Evolutionary conservation across 2,888 invertebrate species (phyloP).

Genomic region (Odontocerum albicorne): DNA sequence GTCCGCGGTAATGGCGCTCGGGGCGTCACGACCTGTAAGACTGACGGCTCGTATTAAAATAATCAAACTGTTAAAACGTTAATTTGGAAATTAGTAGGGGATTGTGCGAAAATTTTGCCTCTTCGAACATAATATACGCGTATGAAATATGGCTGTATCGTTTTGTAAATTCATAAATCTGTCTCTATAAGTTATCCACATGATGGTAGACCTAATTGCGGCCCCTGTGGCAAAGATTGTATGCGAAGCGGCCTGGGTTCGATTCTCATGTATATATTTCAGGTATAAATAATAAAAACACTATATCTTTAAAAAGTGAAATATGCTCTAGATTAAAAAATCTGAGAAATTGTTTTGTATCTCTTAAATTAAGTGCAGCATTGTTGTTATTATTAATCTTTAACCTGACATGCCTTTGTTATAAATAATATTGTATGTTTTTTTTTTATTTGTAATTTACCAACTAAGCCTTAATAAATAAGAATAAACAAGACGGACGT

Average conservation of each 20-base stretch:
- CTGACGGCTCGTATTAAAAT: constrained; percentile 33
- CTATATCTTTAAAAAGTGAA: too few species aligned
- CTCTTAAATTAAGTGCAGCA: too few species aligned
- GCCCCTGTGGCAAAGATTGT: neutral
- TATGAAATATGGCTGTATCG: neutral
- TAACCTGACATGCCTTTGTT: too few species aligned
- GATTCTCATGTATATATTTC: constrained; percentile 5
- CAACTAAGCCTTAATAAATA: too few species aligned
- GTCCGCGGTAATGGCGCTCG: constrained; percentile 21
- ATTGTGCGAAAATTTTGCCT: constrained; percentile 24
- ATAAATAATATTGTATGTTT: too few species aligned
- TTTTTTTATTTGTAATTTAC: too few species aligned
- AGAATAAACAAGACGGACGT: too few species aligned
- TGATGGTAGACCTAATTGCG: constrained; percentile 3
- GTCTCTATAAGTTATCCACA: constrained; percentile 6
- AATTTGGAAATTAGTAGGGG: constrained; percentile 33
- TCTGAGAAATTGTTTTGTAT: too few species aligned
- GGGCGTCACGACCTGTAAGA: constrained; percentile 29
- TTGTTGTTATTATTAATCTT: too few species aligned
- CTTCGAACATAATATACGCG: neutral
- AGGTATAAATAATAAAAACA: too few species aligned
- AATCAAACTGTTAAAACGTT: constrained; percentile 35
- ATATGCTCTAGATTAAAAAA: too few species aligned
- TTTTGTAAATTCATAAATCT: neutral
- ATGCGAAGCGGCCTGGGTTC: neutral